These are phyloP conservation scores for Eumacrocentrus americanus DNA, from an alignment of 2,888 invertebrate species.

Conservation along the genomic window DNA sequence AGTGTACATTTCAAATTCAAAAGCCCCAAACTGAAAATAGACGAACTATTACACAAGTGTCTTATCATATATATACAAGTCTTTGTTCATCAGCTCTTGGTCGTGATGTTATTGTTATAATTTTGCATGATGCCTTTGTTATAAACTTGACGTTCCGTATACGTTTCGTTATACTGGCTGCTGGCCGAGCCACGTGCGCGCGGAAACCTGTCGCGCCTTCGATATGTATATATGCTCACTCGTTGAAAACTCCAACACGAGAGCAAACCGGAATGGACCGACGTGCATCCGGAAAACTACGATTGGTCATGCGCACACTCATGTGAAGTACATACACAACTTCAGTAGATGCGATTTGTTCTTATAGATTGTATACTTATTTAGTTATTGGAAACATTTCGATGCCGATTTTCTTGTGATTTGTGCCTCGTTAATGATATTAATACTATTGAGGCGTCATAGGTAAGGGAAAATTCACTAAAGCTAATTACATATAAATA, in stretches of 20 bases:
- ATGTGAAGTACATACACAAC: too few relatives aligned
- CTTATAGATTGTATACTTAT: too few relatives aligned
- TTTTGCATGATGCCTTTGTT: conserved; percentile 2
- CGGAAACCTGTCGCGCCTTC: conserved; percentile 3
- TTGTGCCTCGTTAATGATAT: too few relatives aligned
- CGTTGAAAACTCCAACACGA: conserved; percentile 34
- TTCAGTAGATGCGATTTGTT: too few relatives aligned
- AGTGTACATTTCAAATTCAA: conserved; percentile 1
- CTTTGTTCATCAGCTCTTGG: too few relatives aligned
- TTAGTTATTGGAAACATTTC: too few relatives aligned
- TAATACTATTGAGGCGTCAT: too few relatives aligned
- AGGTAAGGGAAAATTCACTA: too few relatives aligned
- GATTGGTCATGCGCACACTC: conserved; percentile 11
- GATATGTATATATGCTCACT: conserved; percentile 25
- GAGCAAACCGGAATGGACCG: conserved; percentile 35
- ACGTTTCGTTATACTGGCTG: conserved; percentile 20
- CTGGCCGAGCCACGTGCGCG: conserved; percentile 11
- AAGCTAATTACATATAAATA: too few relatives aligned
- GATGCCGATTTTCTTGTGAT: too few relatives aligned
- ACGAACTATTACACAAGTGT: not conserved
- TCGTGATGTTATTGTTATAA: not conserved
- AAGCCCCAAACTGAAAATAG: not conserved
- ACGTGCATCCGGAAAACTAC: conserved; percentile 25
- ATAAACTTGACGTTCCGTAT: not conserved
- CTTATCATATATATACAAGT: too few relatives aligned